These are phyloP conservation scores for Garrulus glandarius DNA, from an alignment of 2,797 vertebrate species.

Conservation along the genomic window DNA sequence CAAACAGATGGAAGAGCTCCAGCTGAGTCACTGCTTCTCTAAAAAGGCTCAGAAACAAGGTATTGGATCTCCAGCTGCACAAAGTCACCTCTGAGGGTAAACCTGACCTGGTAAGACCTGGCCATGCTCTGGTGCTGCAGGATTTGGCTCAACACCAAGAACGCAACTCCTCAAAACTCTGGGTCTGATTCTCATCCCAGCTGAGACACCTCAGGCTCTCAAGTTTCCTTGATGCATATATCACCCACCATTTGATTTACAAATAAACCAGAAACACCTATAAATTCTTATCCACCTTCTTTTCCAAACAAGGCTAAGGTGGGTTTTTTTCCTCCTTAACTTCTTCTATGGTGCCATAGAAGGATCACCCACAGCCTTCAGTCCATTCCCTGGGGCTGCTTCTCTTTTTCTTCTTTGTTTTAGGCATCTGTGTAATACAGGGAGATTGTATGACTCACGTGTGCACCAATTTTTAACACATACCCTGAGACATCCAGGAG, in stretches of 20 bases:
- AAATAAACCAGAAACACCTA: neutral
- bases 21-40: neutral
- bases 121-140: neutral
- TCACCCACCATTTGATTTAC: neutral
- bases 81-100: neutral
- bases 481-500: neutral
- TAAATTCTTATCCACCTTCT: neutral
- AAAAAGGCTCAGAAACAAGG: neutral
- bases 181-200: neutral
- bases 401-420: neutral
- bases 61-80: neutral
- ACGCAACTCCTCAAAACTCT: neutral
- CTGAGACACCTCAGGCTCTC: neutral
- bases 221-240: neutral
- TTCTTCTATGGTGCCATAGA: neutral
- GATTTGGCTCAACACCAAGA: neutral
- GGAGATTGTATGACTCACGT: neutral
- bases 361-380: neutral
- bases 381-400: neutral
- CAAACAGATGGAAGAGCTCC: neutral
- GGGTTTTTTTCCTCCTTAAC: neutral
- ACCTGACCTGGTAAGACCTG: neutral
- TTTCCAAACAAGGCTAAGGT: neutral
- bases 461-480: neutral
- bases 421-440: neutral